phyloP scores from a whole-genome alignment of 2,113 vertebrate genomes.

The Cichladusa arquata region DNA sequence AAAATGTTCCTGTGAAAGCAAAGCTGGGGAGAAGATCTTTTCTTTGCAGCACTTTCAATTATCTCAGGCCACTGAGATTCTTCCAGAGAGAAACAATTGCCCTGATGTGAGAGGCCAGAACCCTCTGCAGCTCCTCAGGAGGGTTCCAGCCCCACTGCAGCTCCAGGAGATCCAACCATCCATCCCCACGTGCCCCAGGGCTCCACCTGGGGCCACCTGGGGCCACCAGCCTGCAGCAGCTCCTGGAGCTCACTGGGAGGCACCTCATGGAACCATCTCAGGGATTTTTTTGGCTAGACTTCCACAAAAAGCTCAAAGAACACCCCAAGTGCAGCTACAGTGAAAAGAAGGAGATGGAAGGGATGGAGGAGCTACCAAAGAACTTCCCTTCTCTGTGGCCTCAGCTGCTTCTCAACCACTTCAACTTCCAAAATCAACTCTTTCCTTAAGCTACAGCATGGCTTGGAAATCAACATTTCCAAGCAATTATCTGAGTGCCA shows the following conservation, averaged over 20 bases:
- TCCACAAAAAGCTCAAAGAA: not conserved
- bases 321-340: not conserved
- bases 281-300: not conserved
- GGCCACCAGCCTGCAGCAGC: not conserved
- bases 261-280: not conserved
- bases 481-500: not conserved
- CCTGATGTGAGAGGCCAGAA: not conserved
- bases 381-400: not conserved
- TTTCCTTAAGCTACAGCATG: not conserved
- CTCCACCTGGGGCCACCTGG: too few relatives aligned
- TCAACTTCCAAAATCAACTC: not conserved
- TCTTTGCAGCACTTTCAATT: not conserved
- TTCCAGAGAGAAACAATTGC: not conserved
- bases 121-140: not conserved
- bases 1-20: not conserved
- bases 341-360: too few relatives aligned
- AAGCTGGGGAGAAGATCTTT: not conserved
- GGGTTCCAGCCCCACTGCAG: not conserved
- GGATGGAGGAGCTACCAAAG: not conserved
- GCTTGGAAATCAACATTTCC: not conserved
- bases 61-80: not conserved
- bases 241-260: not conserved
- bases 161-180: not conserved
- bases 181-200: too few relatives aligned
- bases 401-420: not conserved